These are phyloP conservation scores for Chaitophorus viminalis DNA, from an alignment of 2,888 invertebrate species.

Conservation along the genomic window DNA sequence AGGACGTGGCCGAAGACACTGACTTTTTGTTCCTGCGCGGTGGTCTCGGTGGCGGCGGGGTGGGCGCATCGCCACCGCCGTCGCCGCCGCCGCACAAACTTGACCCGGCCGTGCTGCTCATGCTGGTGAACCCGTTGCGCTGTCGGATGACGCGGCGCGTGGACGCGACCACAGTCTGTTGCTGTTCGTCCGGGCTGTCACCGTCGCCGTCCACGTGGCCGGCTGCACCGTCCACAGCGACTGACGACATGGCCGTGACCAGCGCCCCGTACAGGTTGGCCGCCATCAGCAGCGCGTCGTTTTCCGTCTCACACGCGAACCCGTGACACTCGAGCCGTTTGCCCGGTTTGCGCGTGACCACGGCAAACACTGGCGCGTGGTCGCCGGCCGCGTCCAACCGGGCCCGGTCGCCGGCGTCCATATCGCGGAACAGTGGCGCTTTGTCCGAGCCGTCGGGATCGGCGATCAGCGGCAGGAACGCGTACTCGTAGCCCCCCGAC, in stretches of 20 bases:
- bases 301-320: slow-evolving; percentile 87
- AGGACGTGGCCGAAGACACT: slow-evolving; percentile 64
- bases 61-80: slow-evolving; percentile 57
- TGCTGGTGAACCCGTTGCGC: slow-evolving; percentile 57
- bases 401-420: slow-evolving; percentile 66
- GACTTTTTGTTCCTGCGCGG: slow-evolving; percentile 77
- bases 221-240: neutral
- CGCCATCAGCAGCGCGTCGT: slow-evolving; percentile 91
- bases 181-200: neutral
- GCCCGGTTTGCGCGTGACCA: slow-evolving; percentile 85
- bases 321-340: slow-evolving; percentile 89
- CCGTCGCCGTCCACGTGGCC: neutral
- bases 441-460: slow-evolving; percentile 84
- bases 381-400: slow-evolving; percentile 69
- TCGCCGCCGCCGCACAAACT: slow-evolving; percentile 48
- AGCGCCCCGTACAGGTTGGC: slow-evolving; percentile 90
- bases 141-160: slow-evolving; percentile 28
- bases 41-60: slow-evolving; percentile 72
- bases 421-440: slow-evolving; percentile 72
- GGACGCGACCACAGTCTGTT: neutral
- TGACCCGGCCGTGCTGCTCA: slow-evolving; percentile 58
- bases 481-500: slow-evolving; percentile 71
- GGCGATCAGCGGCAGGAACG: slow-evolving; percentile 85
- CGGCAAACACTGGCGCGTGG: slow-evolving; percentile 88
- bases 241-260: slow-evolving; percentile 70